phyloP scores from a whole-genome alignment of 1,140 invertebrate genomes.

The Heterodera schachtii region DNA sequence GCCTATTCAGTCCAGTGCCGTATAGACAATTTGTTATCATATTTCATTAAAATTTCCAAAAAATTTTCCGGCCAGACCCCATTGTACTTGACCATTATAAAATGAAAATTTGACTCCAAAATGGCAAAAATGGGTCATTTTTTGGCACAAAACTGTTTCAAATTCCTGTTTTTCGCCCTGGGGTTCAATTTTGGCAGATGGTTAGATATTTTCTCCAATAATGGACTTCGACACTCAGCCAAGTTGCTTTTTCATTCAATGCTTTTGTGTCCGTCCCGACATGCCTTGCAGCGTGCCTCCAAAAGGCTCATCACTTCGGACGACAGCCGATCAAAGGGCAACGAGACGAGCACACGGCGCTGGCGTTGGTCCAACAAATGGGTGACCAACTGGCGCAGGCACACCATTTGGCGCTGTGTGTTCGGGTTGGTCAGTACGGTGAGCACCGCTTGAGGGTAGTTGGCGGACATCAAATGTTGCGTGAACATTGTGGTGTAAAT shows the following conservation, averaged over 20 bases:
- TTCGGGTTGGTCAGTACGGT: slow-evolving; percentile 44
- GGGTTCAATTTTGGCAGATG: too few species aligned
- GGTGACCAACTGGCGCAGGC: slow-evolving; percentile 40
- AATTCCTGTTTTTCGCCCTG: too few species aligned
- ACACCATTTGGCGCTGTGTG: slow-evolving; percentile 29
- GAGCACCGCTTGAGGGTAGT: slow-evolving; percentile 41
- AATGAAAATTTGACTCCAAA: too few species aligned
- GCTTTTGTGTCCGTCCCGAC: neutral
- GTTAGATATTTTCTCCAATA: too few species aligned
- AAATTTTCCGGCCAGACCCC: too few species aligned
- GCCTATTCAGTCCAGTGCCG: too few species aligned
- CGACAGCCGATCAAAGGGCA: slow-evolving; percentile 41
- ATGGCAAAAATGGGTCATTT: too few species aligned
- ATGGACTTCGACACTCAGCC: too few species aligned
- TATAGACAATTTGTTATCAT: too few species aligned
- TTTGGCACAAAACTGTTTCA: too few species aligned
- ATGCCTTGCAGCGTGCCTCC: slow-evolving; percentile 36
- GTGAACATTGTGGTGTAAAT: slow-evolving; percentile 50
- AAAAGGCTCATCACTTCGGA: slow-evolving; percentile 39
- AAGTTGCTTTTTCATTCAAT: neutral
- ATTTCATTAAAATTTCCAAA: too few species aligned
- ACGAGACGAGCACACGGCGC: slow-evolving; percentile 32
- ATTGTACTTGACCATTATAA: too few species aligned
- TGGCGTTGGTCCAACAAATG: slow-evolving; percentile 38
- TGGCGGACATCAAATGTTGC: slow-evolving; percentile 35